Evolutionary conservation across 35 echinoderm and acorn worm species (phyloP).

Genomic region (Diadema setosum): DNA sequence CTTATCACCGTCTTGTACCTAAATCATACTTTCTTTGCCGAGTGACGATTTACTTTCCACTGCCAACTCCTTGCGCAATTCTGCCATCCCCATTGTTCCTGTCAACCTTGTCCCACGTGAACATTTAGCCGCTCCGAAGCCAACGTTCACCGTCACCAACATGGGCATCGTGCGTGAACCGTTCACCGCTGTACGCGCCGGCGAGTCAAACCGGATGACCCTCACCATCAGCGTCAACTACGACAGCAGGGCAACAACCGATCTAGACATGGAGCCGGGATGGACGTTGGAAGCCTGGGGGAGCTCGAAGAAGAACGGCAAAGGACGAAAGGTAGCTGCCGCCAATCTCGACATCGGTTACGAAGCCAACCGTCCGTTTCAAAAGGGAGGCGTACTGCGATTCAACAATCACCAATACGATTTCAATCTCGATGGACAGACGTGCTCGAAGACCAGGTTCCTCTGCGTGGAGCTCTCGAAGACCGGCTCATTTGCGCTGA

Average conservation of each 20-base stretch:
- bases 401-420: not conserved
- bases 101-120: not conserved
- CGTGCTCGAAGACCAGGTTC: not conserved
- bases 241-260: not conserved
- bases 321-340: not conserved
- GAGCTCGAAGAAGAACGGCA: not conserved
- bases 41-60: slow-evolving; percentile 1
- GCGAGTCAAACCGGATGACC: not conserved
- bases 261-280: not conserved
- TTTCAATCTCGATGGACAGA: not conserved
- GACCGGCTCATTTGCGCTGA: not conserved
- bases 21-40: too few relatives aligned
- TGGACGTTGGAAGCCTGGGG: not conserved
- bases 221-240: not conserved
- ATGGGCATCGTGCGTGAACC: not conserved
- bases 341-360: not conserved
- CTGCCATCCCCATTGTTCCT: not conserved
- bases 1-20: too few relatives aligned
- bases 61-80: not conserved
- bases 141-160: not conserved
- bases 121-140: not conserved
- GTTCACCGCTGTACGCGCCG: not conserved
- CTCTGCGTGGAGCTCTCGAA: not conserved
- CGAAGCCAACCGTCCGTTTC: not conserved
- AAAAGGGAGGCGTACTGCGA: not conserved